Evolutionary conservation across 2,113 vertebrate species (phyloP).

Genomic region (Falco punctatus): DNA sequence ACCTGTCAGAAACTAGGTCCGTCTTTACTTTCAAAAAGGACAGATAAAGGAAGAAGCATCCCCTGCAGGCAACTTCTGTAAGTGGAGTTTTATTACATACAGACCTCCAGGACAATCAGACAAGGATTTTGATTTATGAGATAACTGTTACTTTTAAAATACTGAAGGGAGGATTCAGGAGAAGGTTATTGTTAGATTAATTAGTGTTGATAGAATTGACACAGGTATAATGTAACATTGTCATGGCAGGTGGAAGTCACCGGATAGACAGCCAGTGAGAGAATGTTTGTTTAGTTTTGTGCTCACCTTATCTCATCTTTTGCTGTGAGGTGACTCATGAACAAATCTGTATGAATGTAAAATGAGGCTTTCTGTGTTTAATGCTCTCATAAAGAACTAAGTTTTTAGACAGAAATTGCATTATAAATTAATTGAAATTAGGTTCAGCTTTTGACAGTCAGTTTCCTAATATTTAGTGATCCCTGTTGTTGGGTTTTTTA

Average conservation of each 20-base stretch:
- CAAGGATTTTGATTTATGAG: conserved; percentile 11
- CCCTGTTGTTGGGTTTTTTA: neutral
- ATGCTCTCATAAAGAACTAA: neutral
- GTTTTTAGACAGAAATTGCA: neutral
- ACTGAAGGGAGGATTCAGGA: neutral
- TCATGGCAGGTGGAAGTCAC: neutral
- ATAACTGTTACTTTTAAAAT: neutral
- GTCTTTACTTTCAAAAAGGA: neutral
- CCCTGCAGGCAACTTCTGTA: neutral
- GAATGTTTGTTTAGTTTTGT: neutral
- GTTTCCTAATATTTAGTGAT: neutral
- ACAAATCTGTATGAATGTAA: neutral
- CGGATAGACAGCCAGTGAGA: neutral
- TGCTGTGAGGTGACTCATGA: neutral
- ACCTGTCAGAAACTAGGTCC: neutral
- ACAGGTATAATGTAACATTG: neutral
- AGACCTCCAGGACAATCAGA: neutral
- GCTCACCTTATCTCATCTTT: neutral
- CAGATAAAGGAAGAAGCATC: neutral
- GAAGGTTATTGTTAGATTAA: conserved; percentile 28
- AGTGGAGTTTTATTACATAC: neutral
- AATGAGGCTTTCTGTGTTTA: neutral
- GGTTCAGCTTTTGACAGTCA: neutral
- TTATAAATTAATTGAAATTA: neutral
- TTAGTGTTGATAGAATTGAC: neutral